Evolutionary conservation across 2,113 vertebrate species (phyloP), one percentile per base, ranked within the genome.

Genomic region (Egretta garzetta): DNA sequence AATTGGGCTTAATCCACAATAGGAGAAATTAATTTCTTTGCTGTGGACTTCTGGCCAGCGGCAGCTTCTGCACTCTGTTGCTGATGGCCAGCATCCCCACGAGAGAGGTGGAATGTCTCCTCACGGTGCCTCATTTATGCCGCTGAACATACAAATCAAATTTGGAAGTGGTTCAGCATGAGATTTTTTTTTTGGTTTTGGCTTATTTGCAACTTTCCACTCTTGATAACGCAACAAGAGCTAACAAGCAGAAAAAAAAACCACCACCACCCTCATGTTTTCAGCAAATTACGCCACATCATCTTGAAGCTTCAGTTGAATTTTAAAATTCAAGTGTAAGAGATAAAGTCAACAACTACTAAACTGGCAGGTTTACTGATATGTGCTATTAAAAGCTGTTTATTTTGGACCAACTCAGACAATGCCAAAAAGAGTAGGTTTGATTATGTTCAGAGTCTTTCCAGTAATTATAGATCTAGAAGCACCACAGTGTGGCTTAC

Each of bases 391-490:
- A 80, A 85, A 96, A 93, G 63, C 53, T 88, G 47, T 33, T 35
- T 77, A 77, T 81, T 97, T 94, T 12, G 10, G 81, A 39, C 80
- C 64, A 92, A 67, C 66, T 94, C 77, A 68, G 88, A 90, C 77
- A 91, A 37, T 0, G 3, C 79, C 84, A 92, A 30, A 30, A 95
- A 79, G 30, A 73, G 91, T 60, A 97, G 82, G 95, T 80, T 58
- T 95, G 95, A 96, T 97, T 88, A 97, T 53, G 67, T 67, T 96
- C 86, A 32, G 92, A 95, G 39, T 75, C 73, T 70, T 96, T 37
- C 74, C 55, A 74, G 90, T 96, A 98, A 98, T 97, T 98, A 97
- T 33, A 73, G 87, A 41, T 53, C 37, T 55, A 90, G 76, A 96
- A 88, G 43, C 47, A 92, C 91, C 86, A 39, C 50, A 86, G 62